Evolutionary conservation across 2,113 vertebrate genomes (phyloP).

Genomic region (Lophotis ruficrista): DNA sequence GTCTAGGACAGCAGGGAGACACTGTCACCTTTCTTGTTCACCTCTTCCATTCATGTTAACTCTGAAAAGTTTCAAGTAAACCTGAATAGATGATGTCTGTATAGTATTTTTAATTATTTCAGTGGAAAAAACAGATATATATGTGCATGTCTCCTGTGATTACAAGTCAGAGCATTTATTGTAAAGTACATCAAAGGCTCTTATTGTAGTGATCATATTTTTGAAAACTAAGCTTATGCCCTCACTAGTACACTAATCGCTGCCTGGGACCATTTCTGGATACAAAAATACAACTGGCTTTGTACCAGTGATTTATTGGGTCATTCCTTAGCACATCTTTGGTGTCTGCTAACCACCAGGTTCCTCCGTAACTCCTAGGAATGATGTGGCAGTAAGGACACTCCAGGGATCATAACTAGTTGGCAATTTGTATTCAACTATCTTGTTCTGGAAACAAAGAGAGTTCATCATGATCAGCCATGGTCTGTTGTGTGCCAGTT

Average conservation of each 20-base stretch:
- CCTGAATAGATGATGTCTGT: neutral
- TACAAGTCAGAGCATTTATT: neutral
- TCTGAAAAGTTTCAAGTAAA: neutral
- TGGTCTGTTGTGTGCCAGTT: neutral
- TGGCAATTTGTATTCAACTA: neutral
- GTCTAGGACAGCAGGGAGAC: neutral
- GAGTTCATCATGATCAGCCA: rapidly evolving
- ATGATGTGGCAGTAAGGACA: neutral
- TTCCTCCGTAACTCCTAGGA: neutral
- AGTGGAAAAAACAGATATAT: neutral
- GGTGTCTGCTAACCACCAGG: neutral
- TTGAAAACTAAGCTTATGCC: neutral
- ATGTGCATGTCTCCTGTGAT: neutral
- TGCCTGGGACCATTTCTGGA: neutral
- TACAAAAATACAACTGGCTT: neutral
- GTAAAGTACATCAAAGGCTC: neutral
- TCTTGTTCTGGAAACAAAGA: neutral
- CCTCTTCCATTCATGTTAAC: neutral
- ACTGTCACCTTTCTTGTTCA: neutral
- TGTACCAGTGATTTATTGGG: neutral
- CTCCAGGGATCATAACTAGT: neutral
- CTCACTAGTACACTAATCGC: neutral
- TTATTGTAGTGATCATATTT: neutral
- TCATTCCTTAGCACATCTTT: neutral
- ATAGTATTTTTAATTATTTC: neutral